These are phyloP conservation scores for Dilophus febrilis DNA, from an alignment of 2,888 invertebrate genomes.

Conservation along the genomic window DNA sequence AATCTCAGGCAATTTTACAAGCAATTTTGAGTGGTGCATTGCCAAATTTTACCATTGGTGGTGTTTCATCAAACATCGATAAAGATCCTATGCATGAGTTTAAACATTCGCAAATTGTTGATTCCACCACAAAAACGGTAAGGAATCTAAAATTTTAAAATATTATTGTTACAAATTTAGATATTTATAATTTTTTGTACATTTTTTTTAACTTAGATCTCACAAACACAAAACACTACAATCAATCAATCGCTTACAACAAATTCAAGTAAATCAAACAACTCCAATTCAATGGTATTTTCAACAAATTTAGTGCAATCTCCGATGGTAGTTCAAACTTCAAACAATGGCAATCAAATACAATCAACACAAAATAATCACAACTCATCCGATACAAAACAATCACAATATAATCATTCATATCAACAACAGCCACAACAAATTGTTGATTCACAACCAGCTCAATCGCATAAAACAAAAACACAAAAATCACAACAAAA, in stretches of 20 bases:
- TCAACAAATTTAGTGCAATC: no score
- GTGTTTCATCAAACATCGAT: constrained; percentile 18
- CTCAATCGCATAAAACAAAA: constrained; percentile 7
- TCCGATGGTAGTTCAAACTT: no score
- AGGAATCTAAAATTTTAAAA: no score
- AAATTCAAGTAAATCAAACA: background rate
- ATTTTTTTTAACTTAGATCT: no score
- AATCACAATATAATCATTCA: background rate
- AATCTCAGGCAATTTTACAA: constrained; percentile 29
- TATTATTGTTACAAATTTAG: constrained; percentile 1
- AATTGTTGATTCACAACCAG: no score
- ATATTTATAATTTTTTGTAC: no score
- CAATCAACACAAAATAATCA: constrained; percentile 3
- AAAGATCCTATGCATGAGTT: background rate
- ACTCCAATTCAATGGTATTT: no score
- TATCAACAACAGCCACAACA: constrained; percentile 4
- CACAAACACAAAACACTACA: no score
- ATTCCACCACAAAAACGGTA: background rate
- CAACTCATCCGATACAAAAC: constrained; percentile 1
- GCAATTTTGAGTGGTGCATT: constrained; percentile 28
- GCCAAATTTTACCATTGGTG: constrained; percentile 29
- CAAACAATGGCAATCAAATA: background rate
- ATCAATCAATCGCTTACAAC: no score
- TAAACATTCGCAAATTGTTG: background rate
- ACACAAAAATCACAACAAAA: constrained; percentile 5